Evolutionary conservation across 2,888 invertebrate genomes (phyloP), one percentile per base, ranked within the genome.

Genomic region (Ptychoptera albimana): DNA sequence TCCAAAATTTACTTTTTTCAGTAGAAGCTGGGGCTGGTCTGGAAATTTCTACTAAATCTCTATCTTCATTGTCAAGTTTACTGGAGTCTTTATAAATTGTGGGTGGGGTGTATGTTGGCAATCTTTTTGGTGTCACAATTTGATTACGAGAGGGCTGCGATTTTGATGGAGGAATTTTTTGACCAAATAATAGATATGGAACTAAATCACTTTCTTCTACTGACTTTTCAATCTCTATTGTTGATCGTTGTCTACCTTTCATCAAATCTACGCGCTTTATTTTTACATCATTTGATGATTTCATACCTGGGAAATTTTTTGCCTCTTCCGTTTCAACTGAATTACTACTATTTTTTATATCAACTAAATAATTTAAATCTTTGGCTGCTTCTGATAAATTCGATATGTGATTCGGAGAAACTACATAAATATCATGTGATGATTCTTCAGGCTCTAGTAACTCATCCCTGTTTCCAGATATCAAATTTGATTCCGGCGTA

Each of bases 181-280:
- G 75, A 0, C 82, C 82, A 56, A 82, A 82, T 55, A 71, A 77
- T 46, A 79, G 66, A 59, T 81, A 82, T 10, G 80, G 79, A 41
- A 75, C 73, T 67, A 79, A 72, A 53, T 79, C 79, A 37, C 59
- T 56, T 37, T 59, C 61, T n/a, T 56, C 55, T 8, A 53, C 45
- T 16, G 56, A 31, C 15, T 23, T 23, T 7, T 23, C 23, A 3
- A 23, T 23, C 7, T 23, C 23, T 3, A 23, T 23, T 23, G 23
- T 23, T 5, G 23, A 23, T 7, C 23, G 23, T 23, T 23, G 23
- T 23, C 23, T 23, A 7, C 23, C 23, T 23, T 23, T 23, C 7
- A 23, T 7, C 23, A 23, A 5, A 23, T 23, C 23, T 5, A 3
- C 23, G 7, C 23, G 23, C 7, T 23, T 23, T 23, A 23, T 7